Conservation (phyloP, 2,113 vertebrate species). For the Phalacrocorax carbo region DNA sequence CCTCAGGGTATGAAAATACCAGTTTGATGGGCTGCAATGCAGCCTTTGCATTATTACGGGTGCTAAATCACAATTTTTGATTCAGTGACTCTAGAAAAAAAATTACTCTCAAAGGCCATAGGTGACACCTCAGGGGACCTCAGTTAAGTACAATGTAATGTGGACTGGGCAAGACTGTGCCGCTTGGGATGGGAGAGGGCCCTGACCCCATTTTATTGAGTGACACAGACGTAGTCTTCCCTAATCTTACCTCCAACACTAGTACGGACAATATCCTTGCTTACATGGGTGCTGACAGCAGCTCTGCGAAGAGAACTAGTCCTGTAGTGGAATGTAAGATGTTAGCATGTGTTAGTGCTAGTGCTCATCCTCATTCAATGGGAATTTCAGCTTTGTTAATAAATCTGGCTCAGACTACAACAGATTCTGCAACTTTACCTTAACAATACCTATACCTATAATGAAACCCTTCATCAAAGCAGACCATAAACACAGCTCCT, state of each 20-base stretch:
- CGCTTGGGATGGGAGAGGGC: background rate
- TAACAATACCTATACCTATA: background rate
- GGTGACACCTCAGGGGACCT: background rate
- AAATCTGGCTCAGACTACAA: background rate
- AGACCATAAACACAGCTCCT: background rate
- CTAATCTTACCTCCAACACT: background rate
- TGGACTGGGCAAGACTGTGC: background rate
- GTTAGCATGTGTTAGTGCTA: background rate
- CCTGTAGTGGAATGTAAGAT: background rate
- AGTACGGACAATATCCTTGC: background rate
- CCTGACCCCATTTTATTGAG: background rate
- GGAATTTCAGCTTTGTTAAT: background rate
- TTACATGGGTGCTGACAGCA: background rate
- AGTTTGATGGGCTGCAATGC: background rate
- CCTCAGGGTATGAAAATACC: background rate
- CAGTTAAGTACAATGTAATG: background rate
- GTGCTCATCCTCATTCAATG: background rate
- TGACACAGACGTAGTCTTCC: background rate
- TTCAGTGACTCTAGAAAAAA: background rate
- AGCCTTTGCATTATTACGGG: background rate
- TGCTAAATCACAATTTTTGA: background rate
- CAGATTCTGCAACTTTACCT: background rate
- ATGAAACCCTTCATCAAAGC: background rate
- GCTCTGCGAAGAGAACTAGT: background rate
- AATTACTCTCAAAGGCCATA: background rate